These are phyloP conservation scores for Oncopeltus fasciatus DNA, from an alignment of 1,140 invertebrate species.

Conservation along the genomic window DNA sequence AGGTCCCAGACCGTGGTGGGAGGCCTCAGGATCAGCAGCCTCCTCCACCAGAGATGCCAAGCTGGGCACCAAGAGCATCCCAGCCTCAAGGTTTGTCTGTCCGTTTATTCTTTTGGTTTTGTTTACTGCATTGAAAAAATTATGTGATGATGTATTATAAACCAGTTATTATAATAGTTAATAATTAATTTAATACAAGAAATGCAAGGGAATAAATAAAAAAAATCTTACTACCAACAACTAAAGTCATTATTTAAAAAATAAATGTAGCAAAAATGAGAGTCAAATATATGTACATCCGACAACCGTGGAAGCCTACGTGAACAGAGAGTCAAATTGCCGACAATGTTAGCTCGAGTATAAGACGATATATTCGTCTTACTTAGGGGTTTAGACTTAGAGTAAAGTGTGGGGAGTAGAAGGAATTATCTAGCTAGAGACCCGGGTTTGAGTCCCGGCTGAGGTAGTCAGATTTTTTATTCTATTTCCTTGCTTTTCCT, in stretches of 20 bases:
- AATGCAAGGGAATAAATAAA: too few relatives aligned
- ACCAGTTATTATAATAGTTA: neutral
- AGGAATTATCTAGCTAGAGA: too few relatives aligned
- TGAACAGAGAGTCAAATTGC: neutral
- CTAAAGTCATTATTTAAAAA: too few relatives aligned
- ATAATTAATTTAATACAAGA: too few relatives aligned
- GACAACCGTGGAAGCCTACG: too few relatives aligned
- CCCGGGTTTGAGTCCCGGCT: too few relatives aligned
- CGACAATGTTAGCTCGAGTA: too few relatives aligned
- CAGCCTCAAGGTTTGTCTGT: neutral
- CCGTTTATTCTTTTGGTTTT: neutral
- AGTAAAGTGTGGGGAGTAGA: too few relatives aligned
- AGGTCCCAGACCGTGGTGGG: slow-evolving; percentile 79
- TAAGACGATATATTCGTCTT: too few relatives aligned
- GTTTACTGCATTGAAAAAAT: neutral
- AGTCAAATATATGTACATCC: neutral
- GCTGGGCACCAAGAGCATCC: slow-evolving; percentile 53
- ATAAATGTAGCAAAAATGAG: neutral
- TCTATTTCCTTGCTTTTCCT: too few relatives aligned
- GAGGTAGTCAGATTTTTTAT: too few relatives aligned
- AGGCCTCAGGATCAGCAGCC: slow-evolving; percentile 73
- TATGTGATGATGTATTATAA: neutral
- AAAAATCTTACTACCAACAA: neutral
- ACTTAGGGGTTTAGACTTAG: too few relatives aligned
- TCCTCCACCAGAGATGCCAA: slow-evolving; percentile 90